A percentile compares a stretch with the other conserved stretches of the same genome.
Conservation (phyloP, 2,797 vertebrate genomes). For the Chaetodon trifasciatus region DNA sequence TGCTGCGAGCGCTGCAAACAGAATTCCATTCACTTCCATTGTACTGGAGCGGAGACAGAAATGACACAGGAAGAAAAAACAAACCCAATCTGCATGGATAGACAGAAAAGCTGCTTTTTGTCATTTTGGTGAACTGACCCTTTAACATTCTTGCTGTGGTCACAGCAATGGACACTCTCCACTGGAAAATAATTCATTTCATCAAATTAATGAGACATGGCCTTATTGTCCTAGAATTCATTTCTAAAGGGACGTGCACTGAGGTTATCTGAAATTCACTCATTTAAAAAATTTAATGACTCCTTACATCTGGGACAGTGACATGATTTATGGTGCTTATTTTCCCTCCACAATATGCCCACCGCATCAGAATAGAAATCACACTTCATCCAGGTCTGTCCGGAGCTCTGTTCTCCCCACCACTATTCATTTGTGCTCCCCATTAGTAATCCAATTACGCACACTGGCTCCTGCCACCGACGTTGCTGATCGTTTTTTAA, state of each 20-base stretch:
- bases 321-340: conserved; percentile 77
- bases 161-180: conserved; percentile 21
- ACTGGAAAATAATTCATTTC: conserved; percentile 53
- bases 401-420: conserved; percentile 48
- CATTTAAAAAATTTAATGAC: conserved; percentile 74
- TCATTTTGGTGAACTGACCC: conserved; percentile 19
- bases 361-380: conserved; percentile 72
- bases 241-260: conserved; percentile 53
- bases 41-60: background rate
- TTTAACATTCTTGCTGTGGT: conserved; percentile 24
- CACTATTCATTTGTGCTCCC: conserved; percentile 73
- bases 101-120: conserved; percentile 5
- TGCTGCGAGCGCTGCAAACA: background rate
- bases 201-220: conserved; percentile 68
- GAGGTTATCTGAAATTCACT: conserved; percentile 73
- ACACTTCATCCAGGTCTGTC: conserved; percentile 72
- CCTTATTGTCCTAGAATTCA: conserved; percentile 62
- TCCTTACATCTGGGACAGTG: conserved; percentile 69
- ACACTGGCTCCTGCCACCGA: conserved; percentile 72
- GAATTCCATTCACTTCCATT: background rate
- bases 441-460: conserved; percentile 79
- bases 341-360: conserved; percentile 66
- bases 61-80: background rate
- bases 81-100: background rate
- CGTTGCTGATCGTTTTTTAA: conserved; percentile 73